Base-by-base conservation (phyloP, 2,113 vertebrate species). In the Ellobius talpinus region DNA sequence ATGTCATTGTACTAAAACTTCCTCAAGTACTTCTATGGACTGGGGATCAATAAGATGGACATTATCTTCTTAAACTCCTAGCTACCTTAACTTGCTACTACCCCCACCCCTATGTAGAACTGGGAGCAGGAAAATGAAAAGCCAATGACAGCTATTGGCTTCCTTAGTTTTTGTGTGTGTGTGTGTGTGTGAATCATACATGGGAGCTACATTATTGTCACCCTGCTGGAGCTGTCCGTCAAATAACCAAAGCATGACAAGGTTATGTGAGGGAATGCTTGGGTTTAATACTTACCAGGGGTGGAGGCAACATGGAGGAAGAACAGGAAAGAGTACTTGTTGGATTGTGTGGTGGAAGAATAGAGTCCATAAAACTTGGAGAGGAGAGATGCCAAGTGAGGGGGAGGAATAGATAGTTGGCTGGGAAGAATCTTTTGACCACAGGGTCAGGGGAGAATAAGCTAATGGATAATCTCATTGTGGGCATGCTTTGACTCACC, bases 51-150 rank as follows among this genome's bases (percentile, higher is more conserved):
- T 77, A 55, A 73, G 13, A 47, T n/a, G 52, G 29, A 77, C 52
- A 3, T 58, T n/a, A 47, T 19, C 61, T 84, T 79, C 7, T 42
- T 84, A 58, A 7, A 58, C 55, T 58, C 55, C 55, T 86, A 45
- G 50, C 72, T 4, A 3, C 12, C 5, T 36, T 33, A 31, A 65
- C 21, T 50, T 65, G 45, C 72, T 39, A n/a, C 26, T 81, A 31
- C 78, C 42, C 33, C 79, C 70, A 55, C 84, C 70, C 39, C 45
- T 39, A 24, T 13, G 42, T 84, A 77, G 65, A 72, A 66, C 17
- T 66, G 16, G 26, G 36, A 55, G 11, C 45, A 87, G 52, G 33
- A 73, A 89, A 91, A 94, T 50, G 63, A 86, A 96, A 76, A 90
- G 33, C 17, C 50, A 70, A 86, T 31, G 89, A 68, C 23, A 2